Conservation (phyloP, 2,888 invertebrate species). For the Odontothrips loti region DNA sequence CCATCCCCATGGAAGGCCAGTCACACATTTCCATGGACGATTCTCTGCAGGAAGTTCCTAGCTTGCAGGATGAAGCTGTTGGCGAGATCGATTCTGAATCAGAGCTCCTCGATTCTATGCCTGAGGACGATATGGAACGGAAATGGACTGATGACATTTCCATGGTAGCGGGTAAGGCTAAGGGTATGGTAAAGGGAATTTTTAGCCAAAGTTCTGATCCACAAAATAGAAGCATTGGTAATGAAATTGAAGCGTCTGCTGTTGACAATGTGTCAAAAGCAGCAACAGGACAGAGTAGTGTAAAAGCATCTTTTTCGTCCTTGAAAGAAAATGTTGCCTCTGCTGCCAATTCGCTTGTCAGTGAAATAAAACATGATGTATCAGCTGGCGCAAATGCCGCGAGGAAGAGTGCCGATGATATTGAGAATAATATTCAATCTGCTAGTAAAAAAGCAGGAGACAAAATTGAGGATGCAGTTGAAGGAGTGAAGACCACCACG, state of each 20-base stretch:
- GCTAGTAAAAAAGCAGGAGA: too few relatives aligned
- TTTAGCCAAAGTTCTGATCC: too few relatives aligned
- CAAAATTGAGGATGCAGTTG: too few relatives aligned
- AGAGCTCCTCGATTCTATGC: background rate
- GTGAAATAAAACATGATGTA: too few relatives aligned
- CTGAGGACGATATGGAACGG: background rate
- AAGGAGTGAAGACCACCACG: too few relatives aligned
- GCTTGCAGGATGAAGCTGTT: background rate
- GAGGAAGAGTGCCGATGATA: too few relatives aligned
- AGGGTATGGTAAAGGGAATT: background rate
- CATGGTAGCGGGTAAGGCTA: background rate
- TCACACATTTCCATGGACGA: background rate
- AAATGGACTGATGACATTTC: background rate
- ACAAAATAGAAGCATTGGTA: background rate
- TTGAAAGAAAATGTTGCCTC: too few relatives aligned
- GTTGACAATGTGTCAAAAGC: background rate
- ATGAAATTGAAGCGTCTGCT: conserved; percentile 26
- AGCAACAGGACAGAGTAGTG: background rate
- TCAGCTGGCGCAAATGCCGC: too few relatives aligned
- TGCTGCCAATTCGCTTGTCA: too few relatives aligned
- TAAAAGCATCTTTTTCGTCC: too few relatives aligned
- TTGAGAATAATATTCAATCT: too few relatives aligned
- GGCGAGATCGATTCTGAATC: background rate
- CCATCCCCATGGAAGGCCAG: background rate
- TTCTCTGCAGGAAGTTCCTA: background rate